Percentiles rank a stretch among this genome's conserved stretches.
These are phyloP conservation scores for Lithobates sylvaticus DNA, from an alignment of 2,797 vertebrate species.

Conservation along the genomic window DNA sequence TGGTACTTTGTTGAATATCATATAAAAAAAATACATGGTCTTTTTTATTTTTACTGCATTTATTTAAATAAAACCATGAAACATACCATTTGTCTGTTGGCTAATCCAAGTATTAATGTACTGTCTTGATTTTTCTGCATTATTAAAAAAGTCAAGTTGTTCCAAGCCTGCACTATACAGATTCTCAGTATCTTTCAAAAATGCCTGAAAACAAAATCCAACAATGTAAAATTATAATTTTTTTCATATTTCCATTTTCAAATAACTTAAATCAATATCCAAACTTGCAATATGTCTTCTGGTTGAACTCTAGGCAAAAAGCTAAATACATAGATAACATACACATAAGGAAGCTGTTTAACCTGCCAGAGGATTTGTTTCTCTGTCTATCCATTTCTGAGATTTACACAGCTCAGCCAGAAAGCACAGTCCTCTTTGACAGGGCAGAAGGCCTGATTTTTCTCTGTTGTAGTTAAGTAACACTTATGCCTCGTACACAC, in stretches of 20 bases:
- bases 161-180: conserved; percentile 40
- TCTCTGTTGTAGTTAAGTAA: no score
- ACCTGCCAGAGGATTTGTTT: no score
- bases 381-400: no score
- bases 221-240: background rate
- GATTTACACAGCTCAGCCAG: no score
- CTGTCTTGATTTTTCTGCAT: conserved; percentile 32
- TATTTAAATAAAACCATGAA: conserved; percentile 5
- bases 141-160: conserved; percentile 42
- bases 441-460: no score
- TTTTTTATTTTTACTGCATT: background rate
- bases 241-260: background rate
- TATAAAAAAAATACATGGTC: background rate
- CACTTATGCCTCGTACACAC: no score
- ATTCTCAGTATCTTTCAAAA: background rate
- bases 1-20: no score
- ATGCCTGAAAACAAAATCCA: conserved; percentile 11
- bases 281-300: background rate
- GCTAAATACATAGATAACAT: no score
- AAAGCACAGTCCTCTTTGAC: no score
- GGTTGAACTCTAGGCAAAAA: background rate
- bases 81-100: conserved; percentile 40
- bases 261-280: background rate
- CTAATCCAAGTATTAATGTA: conserved; percentile 54
- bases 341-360: no score